A percentile compares a stretch with the other conserved stretches of the same genome.
Conservation (phyloP, 2,113 vertebrate species). For the Rostratula benghalensis region DNA sequence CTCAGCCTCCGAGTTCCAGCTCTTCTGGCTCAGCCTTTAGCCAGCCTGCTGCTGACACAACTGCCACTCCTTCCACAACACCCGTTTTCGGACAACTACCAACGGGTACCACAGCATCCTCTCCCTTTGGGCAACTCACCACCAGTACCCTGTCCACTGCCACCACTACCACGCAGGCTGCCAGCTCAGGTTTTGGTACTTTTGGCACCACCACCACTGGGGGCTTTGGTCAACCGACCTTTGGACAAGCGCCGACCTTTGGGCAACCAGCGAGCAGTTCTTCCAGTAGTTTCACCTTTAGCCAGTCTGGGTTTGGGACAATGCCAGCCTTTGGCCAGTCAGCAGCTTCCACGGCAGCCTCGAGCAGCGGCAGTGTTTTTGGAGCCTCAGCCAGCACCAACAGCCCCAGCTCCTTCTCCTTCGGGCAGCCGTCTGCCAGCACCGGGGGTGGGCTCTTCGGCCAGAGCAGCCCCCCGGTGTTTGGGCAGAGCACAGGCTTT, state of each 20-base stretch:
- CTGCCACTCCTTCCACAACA: conserved; percentile 25
- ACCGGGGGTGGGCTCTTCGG: conserved; percentile 80
- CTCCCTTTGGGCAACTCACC: conserved; percentile 66
- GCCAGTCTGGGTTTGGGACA: conserved; percentile 73
- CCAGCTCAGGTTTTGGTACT: conserved; percentile 73
- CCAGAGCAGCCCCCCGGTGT: conserved; percentile 78
- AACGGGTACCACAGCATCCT: conserved; percentile 50
- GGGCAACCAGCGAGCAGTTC: conserved; percentile 79
- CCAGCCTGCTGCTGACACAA: conserved; percentile 57
- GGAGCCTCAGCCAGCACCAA: conserved; percentile 72
- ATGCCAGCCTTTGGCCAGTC: conserved; percentile 81
- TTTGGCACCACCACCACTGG: conserved; percentile 66
- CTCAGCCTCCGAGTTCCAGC: conserved; percentile 54
- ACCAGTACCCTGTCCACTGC: conserved; percentile 30
- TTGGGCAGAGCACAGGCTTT: conserved; percentile 86
- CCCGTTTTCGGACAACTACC: conserved; percentile 70
- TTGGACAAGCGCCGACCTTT: conserved; percentile 83
- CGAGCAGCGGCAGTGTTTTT: conserved; percentile 77
- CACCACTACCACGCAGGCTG: background rate
- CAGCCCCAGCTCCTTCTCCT: conserved; percentile 84
- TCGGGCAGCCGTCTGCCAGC: conserved; percentile 75
- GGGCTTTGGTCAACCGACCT: conserved; percentile 82
- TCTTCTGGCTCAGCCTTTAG: conserved; percentile 71
- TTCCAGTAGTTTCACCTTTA: conserved; percentile 79
- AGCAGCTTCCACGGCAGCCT: conserved; percentile 56